A percentile compares a stretch with the other conserved stretches of the same genome.
phyloP scores from a whole-genome alignment of 2,888 invertebrate genomes.

The Catonia carolina region DNA sequence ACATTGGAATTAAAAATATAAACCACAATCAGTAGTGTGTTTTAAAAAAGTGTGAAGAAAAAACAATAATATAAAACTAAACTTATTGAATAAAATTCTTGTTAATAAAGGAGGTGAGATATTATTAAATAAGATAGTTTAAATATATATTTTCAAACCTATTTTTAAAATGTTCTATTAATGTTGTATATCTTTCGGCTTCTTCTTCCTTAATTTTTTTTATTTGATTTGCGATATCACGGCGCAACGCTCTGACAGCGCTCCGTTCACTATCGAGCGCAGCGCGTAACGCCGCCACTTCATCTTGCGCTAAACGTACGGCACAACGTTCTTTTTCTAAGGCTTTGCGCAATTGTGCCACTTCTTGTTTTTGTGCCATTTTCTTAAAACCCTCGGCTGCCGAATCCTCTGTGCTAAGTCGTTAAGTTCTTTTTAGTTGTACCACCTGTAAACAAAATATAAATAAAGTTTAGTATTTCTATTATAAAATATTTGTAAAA shows the following conservation, averaged over 20 bases:
- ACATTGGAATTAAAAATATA: no score
- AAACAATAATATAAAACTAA: no score
- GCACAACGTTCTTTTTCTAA: conserved; percentile 19
- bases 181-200: conserved; percentile 11
- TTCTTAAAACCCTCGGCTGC: conserved; percentile 1
- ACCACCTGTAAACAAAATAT: no score
- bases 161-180: conserved; percentile 22
- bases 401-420: conserved; percentile 1
- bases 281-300: conserved; percentile 17
- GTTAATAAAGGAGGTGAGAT: no score
- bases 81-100: no score
- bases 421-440: neutral
- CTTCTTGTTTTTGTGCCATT: conserved; percentile 13
- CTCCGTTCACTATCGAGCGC: conserved; percentile 27
- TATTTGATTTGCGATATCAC: conserved; percentile 20
- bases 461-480: no score
- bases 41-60: no score
- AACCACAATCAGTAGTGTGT: no score
- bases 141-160: no score
- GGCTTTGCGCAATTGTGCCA: conserved; percentile 21
- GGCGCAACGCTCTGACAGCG: conserved; percentile 19
- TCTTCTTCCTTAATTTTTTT: conserved; percentile 21
- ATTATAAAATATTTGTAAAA: no score
- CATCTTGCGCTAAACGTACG: conserved; percentile 14
- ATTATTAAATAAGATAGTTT: no score